Evolutionary conservation across 2,113 vertebrate species (phyloP).

Genomic region (Phaethon lepturus): DNA sequence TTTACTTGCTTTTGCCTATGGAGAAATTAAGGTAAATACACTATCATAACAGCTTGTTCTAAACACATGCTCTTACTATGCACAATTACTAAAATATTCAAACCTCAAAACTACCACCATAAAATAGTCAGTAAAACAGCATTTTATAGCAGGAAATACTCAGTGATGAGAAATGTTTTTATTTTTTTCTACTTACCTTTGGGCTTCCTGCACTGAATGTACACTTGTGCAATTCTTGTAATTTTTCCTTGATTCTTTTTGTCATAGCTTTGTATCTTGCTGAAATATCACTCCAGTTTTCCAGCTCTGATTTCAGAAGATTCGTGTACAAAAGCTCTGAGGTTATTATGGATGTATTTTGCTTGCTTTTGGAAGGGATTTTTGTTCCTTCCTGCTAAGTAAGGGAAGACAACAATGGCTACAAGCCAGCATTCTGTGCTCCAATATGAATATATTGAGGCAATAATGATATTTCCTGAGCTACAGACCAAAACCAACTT

Average conservation of each 20-base stretch:
- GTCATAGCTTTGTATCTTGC: slow-evolving; percentile 76
- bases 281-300: slow-evolving; percentile 66
- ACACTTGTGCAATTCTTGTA: slow-evolving; percentile 75
- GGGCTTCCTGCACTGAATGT: slow-evolving; percentile 47
- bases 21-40: background rate
- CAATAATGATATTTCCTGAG: background rate
- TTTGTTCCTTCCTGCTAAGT: slow-evolving; percentile 14
- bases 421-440: background rate
- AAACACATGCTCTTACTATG: background rate
- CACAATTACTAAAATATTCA: background rate
- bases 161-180: background rate
- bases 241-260: slow-evolving; percentile 79
- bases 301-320: slow-evolving; percentile 66
- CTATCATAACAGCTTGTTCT: background rate
- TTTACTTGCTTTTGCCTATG: background rate
- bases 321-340: slow-evolving; percentile 66
- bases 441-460: background rate
- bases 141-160: background rate
- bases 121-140: background rate
- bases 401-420: background rate
- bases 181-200: slow-evolving; percentile 76
- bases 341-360: background rate
- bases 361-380: background rate
- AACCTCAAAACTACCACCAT: background rate
- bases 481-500: background rate